Evolutionary conservation across 2,888 invertebrate genomes (phyloP), one percentile per base, ranked within the genome.

Genomic region (Celastrina argiolus): DNA sequence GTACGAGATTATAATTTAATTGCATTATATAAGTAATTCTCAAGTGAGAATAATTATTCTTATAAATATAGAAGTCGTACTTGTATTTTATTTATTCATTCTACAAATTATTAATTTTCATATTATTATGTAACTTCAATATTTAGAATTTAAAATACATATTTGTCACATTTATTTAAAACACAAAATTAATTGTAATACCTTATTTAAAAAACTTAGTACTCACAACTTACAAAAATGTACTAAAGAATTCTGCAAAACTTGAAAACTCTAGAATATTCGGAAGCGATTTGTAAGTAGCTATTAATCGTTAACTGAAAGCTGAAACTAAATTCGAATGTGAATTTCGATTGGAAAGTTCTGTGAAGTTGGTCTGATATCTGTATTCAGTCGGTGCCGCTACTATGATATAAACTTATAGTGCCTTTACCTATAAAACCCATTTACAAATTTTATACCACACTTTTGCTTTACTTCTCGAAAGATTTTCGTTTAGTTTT

Each of bases 281-380:
- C 65, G 26, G 41, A 65, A 59, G 58, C 58, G 65, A 65, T 61
- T 61, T 61, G 61, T 39, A 42, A 59, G 42, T 42, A 59, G 65
- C 58, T 65, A 61, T 65, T 65, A 65, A 65, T 65, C 65, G 65
- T 58, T 65, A 65, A 31, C 65, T 58, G 58, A 65, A 58, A 58
- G 58, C 65, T 41, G 31, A 59, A 39, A 42, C 65, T 65, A 65
- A 65, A 65, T 59, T 58, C 65, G 69, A 65, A 67, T 66, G 67
- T 69, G 71, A 69, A 70, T 69, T 71, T 68, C 68, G 58, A 71
- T 69, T 63, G 58, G 69, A 63, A 72, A 67, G 66, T 69, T 69
- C 68, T 63, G 67, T 63, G 61, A 67, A 69, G 64, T 72, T 72
- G 56, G 22, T 45, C 69, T 61, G 73, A 71, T 71, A 68, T 70